phyloP scores from a whole-genome alignment of 2,113 vertebrate genomes.

The Microtus richardsoni region DNA sequence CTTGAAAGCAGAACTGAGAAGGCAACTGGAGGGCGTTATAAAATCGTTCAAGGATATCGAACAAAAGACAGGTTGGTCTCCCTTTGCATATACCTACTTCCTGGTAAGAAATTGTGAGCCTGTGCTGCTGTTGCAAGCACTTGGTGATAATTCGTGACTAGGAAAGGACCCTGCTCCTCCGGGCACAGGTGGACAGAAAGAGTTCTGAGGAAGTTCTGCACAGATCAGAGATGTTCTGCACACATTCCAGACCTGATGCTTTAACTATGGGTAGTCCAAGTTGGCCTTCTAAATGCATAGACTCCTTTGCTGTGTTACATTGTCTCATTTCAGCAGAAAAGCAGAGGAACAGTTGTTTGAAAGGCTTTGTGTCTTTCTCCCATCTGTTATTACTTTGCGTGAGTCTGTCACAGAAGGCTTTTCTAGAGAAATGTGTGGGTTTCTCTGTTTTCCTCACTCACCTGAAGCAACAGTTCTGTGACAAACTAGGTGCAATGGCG shows the following conservation, averaged over 20 bases:
- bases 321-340: background rate
- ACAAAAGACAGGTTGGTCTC: conserved; percentile 95
- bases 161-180: background rate
- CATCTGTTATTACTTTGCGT: background rate
- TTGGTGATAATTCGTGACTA: background rate
- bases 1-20: conserved; percentile 93
- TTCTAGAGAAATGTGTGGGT: background rate
- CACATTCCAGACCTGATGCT: background rate
- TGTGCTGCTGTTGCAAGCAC: background rate
- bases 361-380: background rate
- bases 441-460: background rate
- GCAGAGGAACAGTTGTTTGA: background rate
- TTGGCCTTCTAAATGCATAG: background rate
- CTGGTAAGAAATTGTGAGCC: background rate
- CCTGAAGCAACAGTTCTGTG: background rate
- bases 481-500: background rate
- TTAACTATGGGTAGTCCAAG: background rate
- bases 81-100: background rate
- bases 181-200: background rate
- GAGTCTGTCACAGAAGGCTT: background rate
- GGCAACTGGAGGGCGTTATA: conserved; percentile 93
- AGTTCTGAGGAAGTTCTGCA: background rate
- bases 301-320: background rate
- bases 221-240: accelerated
- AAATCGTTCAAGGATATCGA: conserved; percentile 95